Conservation (phyloP, 2,888 invertebrate genomes). For the Ennomos erosarius region DNA sequence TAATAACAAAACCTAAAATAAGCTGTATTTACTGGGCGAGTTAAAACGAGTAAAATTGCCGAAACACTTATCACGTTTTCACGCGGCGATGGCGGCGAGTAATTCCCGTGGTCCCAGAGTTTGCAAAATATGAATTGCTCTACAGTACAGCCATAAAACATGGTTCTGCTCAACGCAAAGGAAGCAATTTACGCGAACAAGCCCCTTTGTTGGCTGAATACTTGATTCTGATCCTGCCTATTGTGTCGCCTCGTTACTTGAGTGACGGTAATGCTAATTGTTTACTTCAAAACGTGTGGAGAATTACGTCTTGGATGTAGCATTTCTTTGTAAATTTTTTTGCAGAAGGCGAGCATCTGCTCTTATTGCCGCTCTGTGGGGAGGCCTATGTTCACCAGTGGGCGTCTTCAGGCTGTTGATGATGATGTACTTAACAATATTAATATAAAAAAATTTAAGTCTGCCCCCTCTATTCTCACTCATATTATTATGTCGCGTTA, state of each 20-base stretch:
- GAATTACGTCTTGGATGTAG: conserved; percentile 3
- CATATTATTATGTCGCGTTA: no score
- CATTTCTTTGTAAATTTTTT: no score
- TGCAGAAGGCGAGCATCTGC: no score
- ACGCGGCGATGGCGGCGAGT: conserved; percentile 42
- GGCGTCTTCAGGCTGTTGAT: no score
- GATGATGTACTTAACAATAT: no score
- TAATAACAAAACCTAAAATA: conserved; percentile 39
- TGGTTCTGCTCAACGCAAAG: conserved; percentile 52
- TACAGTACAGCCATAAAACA: conserved; percentile 52
- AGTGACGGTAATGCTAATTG: conserved; percentile 36
- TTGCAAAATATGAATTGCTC: conserved; percentile 59
- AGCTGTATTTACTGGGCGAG: conserved; percentile 37
- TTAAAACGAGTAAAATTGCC: conserved; percentile 41
- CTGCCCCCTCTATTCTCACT: no score
- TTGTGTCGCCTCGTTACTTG: conserved; percentile 42
- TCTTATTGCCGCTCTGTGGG: no score
- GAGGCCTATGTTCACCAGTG: no score
- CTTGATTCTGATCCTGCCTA: conserved; percentile 56
- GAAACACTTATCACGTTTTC: conserved; percentile 53
- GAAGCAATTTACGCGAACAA: conserved; percentile 58
- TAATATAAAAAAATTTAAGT: no score
- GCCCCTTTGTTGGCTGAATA: conserved; percentile 55
- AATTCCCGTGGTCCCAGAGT: conserved; percentile 48
- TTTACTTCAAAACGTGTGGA: conserved; percentile 31